Evolutionary conservation across 1,140 invertebrate species (phyloP), one percentile per base, ranked within the genome.

Genomic region (Habropoda laboriosa): DNA sequence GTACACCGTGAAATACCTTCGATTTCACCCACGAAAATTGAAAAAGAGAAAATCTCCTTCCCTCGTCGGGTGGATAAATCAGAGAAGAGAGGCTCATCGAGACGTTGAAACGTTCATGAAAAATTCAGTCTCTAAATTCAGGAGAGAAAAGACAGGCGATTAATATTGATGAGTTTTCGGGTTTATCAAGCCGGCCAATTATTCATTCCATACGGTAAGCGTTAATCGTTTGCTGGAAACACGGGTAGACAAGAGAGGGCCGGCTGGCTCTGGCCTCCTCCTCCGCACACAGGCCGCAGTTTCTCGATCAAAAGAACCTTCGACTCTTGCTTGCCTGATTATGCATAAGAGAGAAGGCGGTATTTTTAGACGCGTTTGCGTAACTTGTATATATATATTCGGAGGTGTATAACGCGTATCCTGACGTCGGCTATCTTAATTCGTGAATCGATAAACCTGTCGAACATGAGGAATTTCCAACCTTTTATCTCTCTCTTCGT

Each of bases 101-200:
- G 77, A 51, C 70, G 42, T 10, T n/a, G n/a, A n/a, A 45, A n/a
- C 35, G 27, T 47, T 57, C 24, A 66, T 75, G n/a, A n/a, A 38
- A 49, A 32, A 80, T 76, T 76, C 61, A 47, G 57, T 27, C 16
- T 6, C 49, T 24, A 40, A 63, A 51, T 61, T 68, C 47, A 61
- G 21, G 53, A 60, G 18, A 60, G n/a, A 53, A 60, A 64, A 64
- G 47, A 45, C 60, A 27, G 32, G 0, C 51, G 18, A 71, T 78
- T 78, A 78, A 78, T 78, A 78, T 78, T 78, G 66, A 78, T 78
- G 75, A 78, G 55, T 16, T 47, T 70, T 71, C n/a, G 24, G 45
- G 32, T 71, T 71, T 78, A 61, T 71, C 42, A 67, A 75, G 53
- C 27, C 53, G 24, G 55, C 24, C 67, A 40, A 71, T 77, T 77